Base-by-base conservation (phyloP, 1,140 invertebrate species). In the Pollicipes pollicipes region DNA sequence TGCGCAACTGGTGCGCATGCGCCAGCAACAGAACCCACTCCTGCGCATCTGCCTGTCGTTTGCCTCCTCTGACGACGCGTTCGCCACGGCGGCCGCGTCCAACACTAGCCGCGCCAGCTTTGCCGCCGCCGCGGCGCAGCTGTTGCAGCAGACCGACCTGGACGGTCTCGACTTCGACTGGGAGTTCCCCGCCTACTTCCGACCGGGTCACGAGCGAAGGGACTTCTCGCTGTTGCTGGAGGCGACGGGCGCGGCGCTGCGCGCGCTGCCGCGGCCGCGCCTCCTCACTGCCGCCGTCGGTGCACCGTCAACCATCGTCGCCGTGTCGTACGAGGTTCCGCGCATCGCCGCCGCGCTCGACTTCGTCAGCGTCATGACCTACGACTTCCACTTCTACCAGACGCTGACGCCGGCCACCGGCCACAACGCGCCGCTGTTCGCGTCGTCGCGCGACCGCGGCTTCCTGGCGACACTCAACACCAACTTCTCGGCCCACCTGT, bases 301-400 rank as follows among this genome's bases (percentile, higher is more conserved):
- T 72, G 30, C 76, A 73, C 24, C 75, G 74, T 30, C 74, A 70
- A 29, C n/a, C 17, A 66, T 66, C 17, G 64, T 66, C 6, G 64
- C 68, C 72, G 26, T 31, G 67, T 31, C 70, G 45, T 67, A 69
- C 70, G 32, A 45, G 70, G 68, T 35, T 8, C 30, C 66, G 24
- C 28, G 27, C 66, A 28, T 71, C 35, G 30, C 21, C 29, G 70
- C 32, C 4, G 27, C 32, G 4, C 16, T 45, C 28, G 70, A 68
- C 66, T 30, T 63, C 58, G 35, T 17, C 45, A 67, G 72, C 28
- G 28, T 66, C 10, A 66, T 66, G 64, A 66, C 64, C 6, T 66
- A 66, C 28, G 64, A 66, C 28, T 66, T 8, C 28, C 64, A 66
- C 64, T 66, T 66, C n/a, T 66, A 21, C 17, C 28, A 27, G 8